phyloP scores from a whole-genome alignment of 2,797 vertebrate genomes.

The Poecilia velifera region DNA sequence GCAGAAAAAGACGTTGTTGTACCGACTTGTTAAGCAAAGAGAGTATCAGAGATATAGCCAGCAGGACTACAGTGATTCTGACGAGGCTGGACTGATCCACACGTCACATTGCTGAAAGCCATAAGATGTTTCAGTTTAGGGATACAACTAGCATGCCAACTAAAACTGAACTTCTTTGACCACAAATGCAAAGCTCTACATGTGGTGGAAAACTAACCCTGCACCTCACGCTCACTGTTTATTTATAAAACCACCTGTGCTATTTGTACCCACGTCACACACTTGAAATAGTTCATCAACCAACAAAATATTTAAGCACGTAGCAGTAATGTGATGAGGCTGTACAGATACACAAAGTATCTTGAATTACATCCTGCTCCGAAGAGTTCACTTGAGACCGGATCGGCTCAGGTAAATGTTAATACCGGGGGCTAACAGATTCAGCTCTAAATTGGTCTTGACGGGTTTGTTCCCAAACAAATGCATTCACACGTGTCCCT shows the following conservation, averaged over 20 bases:
- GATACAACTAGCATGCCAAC: neutral
- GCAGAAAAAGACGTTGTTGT: too few species aligned
- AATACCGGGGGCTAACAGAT: neutral
- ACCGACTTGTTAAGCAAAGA: too few species aligned
- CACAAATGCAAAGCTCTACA: neutral
- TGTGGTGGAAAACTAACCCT: neutral
- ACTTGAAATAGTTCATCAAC: neutral
- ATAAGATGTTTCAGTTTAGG: neutral
- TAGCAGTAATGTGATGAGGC: neutral
- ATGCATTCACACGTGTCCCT: constrained; percentile 15
- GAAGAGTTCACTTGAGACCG: neutral
- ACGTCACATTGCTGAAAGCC: neutral
- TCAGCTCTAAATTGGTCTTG: neutral
- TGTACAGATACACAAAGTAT: neutral
- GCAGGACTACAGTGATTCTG: neutral
- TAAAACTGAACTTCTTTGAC: neutral
- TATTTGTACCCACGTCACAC: neutral
- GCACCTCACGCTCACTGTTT: neutral
- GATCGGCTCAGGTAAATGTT: neutral
- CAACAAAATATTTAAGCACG: neutral
- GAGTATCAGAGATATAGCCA: neutral
- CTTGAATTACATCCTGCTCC: neutral
- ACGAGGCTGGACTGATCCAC: neutral
- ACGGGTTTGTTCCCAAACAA: neutral
- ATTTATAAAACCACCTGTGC: neutral